phyloP scores from a whole-genome alignment of 2,888 invertebrate species.

The Ectemnius lituratus region DNA sequence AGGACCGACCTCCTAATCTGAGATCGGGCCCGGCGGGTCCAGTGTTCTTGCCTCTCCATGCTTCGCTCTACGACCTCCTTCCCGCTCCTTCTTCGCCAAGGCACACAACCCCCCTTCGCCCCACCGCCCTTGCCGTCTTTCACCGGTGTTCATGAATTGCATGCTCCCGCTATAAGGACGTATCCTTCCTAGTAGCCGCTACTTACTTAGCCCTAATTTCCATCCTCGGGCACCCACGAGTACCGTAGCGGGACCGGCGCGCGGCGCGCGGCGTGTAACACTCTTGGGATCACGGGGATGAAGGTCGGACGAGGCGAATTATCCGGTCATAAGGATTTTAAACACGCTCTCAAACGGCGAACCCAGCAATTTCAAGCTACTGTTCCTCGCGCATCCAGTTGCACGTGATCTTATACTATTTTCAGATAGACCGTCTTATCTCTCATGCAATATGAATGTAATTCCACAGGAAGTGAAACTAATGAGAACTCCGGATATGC shows the following conservation, averaged over 20 bases:
- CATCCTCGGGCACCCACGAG: slow-evolving; percentile 50
- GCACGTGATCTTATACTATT: too few species aligned
- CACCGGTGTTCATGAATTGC: slow-evolving; percentile 52
- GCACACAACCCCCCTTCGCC: slow-evolving; percentile 27
- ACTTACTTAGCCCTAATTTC: slow-evolving; percentile 58
- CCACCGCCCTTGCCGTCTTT: slow-evolving; percentile 16
- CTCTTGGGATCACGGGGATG: slow-evolving; percentile 24
- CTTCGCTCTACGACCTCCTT: slow-evolving; percentile 32
- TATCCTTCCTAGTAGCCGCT: slow-evolving; percentile 56
- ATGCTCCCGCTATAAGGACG: slow-evolving; percentile 35
- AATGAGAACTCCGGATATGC: too few species aligned
- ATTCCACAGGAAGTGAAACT: too few species aligned
- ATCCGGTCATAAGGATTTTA: slow-evolving; percentile 50
- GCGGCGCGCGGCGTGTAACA: too few species aligned
- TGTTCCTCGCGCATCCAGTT: too few species aligned
- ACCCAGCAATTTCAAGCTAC: too few species aligned
- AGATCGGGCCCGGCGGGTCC: slow-evolving; percentile 68
- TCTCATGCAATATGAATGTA: too few species aligned
- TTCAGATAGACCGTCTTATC: too few species aligned
- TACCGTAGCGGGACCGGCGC: slow-evolving; percentile 8
- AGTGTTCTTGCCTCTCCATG: slow-evolving; percentile 37
- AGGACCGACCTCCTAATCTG: slow-evolving; percentile 70
- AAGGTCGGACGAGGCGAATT: slow-evolving; percentile 32
- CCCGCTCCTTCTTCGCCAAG: slow-evolving; percentile 46
- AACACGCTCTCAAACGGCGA: slow-evolving; percentile 27